Evolutionary conservation across 2,888 invertebrate genomes (phyloP).

Genomic region (Crematogaster levior): DNA sequence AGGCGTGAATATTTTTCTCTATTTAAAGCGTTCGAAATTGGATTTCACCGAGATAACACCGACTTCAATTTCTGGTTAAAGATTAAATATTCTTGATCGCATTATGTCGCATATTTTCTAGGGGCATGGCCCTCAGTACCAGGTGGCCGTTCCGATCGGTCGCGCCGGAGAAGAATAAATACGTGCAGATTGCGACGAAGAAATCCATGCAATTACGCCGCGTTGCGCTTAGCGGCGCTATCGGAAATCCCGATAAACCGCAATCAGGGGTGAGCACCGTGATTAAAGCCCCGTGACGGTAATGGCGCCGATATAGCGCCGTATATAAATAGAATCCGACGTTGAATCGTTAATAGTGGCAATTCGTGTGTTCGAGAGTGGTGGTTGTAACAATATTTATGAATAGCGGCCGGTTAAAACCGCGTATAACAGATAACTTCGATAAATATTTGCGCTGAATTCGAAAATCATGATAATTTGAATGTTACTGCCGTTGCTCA

Average conservation of each 20-base stretch:
- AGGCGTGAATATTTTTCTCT: neutral
- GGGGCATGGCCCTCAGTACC: neutral
- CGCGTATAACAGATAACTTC: conserved; percentile 37
- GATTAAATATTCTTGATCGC: conserved; percentile 29
- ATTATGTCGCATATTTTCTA: conserved; percentile 16
- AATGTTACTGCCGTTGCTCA: neutral
- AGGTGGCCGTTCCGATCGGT: conserved; percentile 6
- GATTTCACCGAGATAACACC: conserved; percentile 16
- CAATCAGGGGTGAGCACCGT: conserved; percentile 52
- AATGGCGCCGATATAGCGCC: conserved; percentile 51
- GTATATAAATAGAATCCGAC: conserved; percentile 56
- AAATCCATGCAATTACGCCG: conserved; percentile 52
- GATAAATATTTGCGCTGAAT: conserved; percentile 46
- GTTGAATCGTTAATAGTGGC: conserved; percentile 56
- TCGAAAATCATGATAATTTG: conserved; percentile 37
- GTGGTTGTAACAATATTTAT: conserved; percentile 46
- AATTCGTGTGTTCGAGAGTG: conserved; percentile 46
- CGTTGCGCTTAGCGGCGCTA: conserved; percentile 46
- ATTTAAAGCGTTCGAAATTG: neutral
- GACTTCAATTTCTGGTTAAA: conserved; percentile 23
- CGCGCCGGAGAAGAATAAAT: conserved; percentile 36
- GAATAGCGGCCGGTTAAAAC: conserved; percentile 38
- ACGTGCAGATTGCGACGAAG: conserved; percentile 48
- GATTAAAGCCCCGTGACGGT: conserved; percentile 52
- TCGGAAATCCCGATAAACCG: conserved; percentile 54